Evolutionary conservation across 2,888 invertebrate species (phyloP).

Genomic region (Amiota minor): DNA sequence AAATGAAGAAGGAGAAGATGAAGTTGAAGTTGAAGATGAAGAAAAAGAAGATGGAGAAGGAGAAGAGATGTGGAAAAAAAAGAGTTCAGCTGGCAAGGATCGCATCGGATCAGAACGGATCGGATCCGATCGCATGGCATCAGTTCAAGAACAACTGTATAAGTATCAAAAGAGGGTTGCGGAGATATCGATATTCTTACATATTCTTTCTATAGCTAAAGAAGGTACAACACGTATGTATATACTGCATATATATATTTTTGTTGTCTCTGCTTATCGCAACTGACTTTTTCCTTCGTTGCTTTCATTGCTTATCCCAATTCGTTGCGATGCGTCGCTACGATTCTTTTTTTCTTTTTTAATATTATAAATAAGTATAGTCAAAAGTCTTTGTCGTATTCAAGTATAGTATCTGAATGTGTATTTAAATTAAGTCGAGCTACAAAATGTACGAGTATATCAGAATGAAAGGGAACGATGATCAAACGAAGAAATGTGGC

Average conservation of each 20-base stretch:
- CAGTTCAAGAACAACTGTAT: not conserved
- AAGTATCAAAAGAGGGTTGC: not conserved
- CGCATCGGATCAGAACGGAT: constrained; percentile 44
- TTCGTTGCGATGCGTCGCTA: constrained; percentile 19
- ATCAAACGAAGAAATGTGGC: constrained; percentile 57
- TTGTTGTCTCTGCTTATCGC: constrained; percentile 60
- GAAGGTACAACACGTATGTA: not conserved
- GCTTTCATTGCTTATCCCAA: not conserved
- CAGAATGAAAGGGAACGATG: constrained; percentile 27
- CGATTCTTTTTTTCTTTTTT: not conserved
- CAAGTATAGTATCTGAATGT: not conserved
- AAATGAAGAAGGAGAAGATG: constrained; percentile 1
- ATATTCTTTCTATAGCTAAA: not conserved
- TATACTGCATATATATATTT: constrained; percentile 45
- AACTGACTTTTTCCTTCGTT: constrained; percentile 54
- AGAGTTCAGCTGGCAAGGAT: constrained; percentile 56
- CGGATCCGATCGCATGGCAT: constrained; percentile 27
- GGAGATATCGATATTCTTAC: too few relatives aligned
- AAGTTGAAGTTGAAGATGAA: too few relatives aligned
- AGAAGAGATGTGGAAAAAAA: constrained; percentile 32
- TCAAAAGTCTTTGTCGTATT: too few relatives aligned
- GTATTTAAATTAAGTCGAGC: constrained; percentile 44
- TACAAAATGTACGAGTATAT: constrained; percentile 53
- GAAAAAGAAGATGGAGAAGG: too few relatives aligned
- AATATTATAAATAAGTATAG: not conserved